Base-by-base conservation (phyloP, 2,797 vertebrate genomes). In the Anniella stebbinsi region DNA sequence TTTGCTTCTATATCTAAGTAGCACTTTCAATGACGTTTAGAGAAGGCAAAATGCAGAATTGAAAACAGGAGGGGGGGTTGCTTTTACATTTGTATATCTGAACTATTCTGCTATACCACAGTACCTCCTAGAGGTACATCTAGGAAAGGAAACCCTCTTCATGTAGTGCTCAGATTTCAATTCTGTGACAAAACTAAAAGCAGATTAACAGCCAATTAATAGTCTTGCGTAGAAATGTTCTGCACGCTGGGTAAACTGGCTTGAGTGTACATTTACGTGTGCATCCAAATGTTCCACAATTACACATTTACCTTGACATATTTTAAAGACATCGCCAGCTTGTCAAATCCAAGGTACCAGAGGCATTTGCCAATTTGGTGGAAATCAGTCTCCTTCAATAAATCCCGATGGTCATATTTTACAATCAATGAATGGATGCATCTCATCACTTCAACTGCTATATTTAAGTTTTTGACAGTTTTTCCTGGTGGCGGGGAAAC, bases 371-470 rank as follows among this genome's bases (percentile, higher is more conserved):
- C 69, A 88, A 88, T 88, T 54, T 75, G 80, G 3, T 88, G 80
- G 25, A 83, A 73, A 45, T 88, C 87, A 60, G 54, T 41, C 69
- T 88, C 87, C 28, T 88, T 72, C 69, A 88, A 83, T 48, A 63
- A 45, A 83, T 83, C 54, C 30, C 75, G 18, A 15, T 73, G 69
- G 7, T 60, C 84, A 73, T 88, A 88, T 45, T 88, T 88, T 88
- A 15, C 38, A 73, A 82, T 60, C 48, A 88, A 45, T 45, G 80
- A 82, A 36, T 88, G 87, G 48, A 88, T 88, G 15, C 80, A 45
- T 75, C 80, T 88, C 87, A 88, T 88, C 69, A 88, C 54, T 82
- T 83, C 80, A 60, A 75, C 30, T 45, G 87, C 87, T 82, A 82
- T 82, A 63, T 83, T 41, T 11, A 88, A 88, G 11, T 88, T n/a